Conservation (phyloP, 2,888 invertebrate species). For the Melolontha melolontha region DNA sequence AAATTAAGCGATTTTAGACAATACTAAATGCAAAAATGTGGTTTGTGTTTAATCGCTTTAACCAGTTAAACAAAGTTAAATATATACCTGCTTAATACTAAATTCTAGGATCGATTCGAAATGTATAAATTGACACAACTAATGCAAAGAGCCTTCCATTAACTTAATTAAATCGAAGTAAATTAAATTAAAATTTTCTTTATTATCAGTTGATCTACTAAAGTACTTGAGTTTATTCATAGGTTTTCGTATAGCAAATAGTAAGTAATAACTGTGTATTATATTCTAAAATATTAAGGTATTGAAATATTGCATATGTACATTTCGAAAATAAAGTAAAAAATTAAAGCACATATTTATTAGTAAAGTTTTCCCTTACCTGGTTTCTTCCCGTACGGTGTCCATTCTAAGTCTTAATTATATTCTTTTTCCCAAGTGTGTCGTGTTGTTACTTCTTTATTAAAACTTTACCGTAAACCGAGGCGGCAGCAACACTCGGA, state of each 20-base stretch:
- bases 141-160: conserved; percentile 13
- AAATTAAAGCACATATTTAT: conserved; percentile 19
- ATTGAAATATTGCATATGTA: background rate
- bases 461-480: conserved; percentile 54
- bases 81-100: conserved; percentile 10
- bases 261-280: too few species aligned
- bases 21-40: background rate
- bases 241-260: too few species aligned
- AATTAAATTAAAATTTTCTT: conserved; percentile 13
- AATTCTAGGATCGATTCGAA: conserved; percentile 10
- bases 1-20: too few species aligned
- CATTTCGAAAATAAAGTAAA: conserved; percentile 10
- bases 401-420: conserved; percentile 62
- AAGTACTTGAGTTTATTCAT: background rate
- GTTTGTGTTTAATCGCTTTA: background rate
- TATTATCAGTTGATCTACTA: background rate
- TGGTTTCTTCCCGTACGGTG: conserved; percentile 59
- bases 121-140: conserved; percentile 16
- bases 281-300: too few species aligned
- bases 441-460: conserved; percentile 53
- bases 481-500: conserved; percentile 27
- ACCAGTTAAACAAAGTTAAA: conserved; percentile 8
- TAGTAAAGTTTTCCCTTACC: conserved; percentile 45
- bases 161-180: conserved; percentile 21
- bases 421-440: conserved; percentile 53